Evolutionary conservation across 2,888 invertebrate species (phyloP).

Genomic region (Hypolimnas misippus): DNA sequence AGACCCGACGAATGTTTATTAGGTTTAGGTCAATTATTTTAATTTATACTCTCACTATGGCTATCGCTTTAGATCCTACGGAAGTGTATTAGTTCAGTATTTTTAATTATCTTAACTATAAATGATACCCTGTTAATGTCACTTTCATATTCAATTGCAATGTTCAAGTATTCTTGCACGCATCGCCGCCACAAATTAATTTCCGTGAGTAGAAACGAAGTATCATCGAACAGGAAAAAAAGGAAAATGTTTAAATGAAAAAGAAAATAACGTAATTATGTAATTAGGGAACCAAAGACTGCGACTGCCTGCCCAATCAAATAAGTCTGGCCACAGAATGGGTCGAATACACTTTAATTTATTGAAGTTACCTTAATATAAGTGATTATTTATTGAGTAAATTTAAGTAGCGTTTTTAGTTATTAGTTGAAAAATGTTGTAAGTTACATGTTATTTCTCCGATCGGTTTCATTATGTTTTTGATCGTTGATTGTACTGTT

Average conservation of each 20-base stretch:
- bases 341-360: constrained; percentile 69
- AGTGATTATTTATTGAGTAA: constrained; percentile 80
- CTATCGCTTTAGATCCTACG: constrained; percentile 66
- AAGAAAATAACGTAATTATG: constrained; percentile 55
- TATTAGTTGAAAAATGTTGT: constrained; percentile 52
- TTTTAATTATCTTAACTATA: constrained; percentile 30
- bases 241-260: constrained; percentile 57
- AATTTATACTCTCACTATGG: constrained; percentile 56
- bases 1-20: constrained; percentile 56
- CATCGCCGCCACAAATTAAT: constrained; percentile 67
- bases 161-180: constrained; percentile 43
- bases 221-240: constrained; percentile 73
- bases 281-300: constrained; percentile 80
- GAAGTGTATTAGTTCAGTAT: constrained; percentile 60
- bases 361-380: constrained; percentile 81
- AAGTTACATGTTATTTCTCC: constrained; percentile 44
- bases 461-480: constrained; percentile 32
- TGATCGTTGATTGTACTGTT: constrained; percentile 52
- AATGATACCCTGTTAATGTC: constrained; percentile 44
- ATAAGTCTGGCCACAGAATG: constrained; percentile 56
- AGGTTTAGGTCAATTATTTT: constrained; percentile 47
- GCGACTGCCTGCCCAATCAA: constrained; percentile 62
- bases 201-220: constrained; percentile 69
- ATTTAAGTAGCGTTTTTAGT: constrained; percentile 57
- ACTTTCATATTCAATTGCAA: constrained; percentile 39